These are phyloP conservation scores for Ia io DNA, from an alignment of 2,113 vertebrate species.

Conservation along the genomic window DNA sequence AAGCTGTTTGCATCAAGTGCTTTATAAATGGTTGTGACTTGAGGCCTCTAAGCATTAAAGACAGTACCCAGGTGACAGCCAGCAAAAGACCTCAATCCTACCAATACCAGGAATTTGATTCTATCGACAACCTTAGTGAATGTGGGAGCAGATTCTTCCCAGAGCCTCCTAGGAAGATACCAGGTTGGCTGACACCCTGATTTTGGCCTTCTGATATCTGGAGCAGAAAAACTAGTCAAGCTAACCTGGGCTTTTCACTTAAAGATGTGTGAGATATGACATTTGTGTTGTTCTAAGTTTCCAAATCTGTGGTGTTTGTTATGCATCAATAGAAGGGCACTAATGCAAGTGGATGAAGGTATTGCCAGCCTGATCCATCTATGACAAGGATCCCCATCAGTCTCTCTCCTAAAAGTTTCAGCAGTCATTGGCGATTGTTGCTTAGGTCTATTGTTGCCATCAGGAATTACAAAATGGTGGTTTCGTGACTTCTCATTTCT, in stretches of 20 bases:
- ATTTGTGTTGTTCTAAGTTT: background rate
- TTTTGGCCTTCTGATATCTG: background rate
- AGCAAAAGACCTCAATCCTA: background rate
- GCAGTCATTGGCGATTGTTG: background rate
- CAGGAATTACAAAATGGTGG: background rate
- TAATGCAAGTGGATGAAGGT: background rate
- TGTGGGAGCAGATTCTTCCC: background rate
- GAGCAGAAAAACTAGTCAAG: background rate
- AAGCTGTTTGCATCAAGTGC: background rate
- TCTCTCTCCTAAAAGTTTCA: background rate
- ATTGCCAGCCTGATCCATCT: background rate
- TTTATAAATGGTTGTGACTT: background rate
- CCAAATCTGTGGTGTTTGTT: background rate
- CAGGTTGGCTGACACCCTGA: background rate
- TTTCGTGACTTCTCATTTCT: background rate
- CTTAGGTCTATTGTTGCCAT: background rate
- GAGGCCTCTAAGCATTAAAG: background rate
- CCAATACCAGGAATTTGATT: background rate
- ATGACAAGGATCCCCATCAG: too few relatives aligned
- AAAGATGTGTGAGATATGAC: background rate
- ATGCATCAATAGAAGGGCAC: background rate
- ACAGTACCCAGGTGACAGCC: background rate
- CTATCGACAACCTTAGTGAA: background rate
- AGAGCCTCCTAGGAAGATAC: background rate
- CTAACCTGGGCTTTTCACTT: background rate